These are phyloP conservation scores for Platycercus adscitus DNA, from an alignment of 2,113 vertebrate genomes.

Conservation along the genomic window DNA sequence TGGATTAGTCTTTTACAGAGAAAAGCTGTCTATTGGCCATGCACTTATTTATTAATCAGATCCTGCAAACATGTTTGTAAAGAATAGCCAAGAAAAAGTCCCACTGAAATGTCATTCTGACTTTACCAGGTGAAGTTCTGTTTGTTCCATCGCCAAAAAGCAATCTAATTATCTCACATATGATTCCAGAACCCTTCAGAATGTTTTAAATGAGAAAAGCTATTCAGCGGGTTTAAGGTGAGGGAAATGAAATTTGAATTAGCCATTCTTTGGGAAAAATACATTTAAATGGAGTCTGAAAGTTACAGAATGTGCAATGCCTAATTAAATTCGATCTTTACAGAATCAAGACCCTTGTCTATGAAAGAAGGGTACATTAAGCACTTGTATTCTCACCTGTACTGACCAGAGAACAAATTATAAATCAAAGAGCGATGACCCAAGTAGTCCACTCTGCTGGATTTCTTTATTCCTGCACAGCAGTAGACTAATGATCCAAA, in stretches of 20 bases:
- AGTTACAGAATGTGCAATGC: conserved; percentile 1
- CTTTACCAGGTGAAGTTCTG: conserved; percentile 36
- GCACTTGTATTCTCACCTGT: conserved; percentile 43
- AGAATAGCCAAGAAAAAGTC: not conserved
- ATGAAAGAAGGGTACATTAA: conserved; percentile 19
- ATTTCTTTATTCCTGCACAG: conserved; percentile 53
- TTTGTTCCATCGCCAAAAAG: not conserved
- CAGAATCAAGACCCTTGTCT: not conserved
- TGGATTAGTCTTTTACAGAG: not conserved
- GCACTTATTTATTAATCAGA: conserved; percentile 15
- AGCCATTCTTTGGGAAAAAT: conserved; percentile 37
- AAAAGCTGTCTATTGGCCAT: not conserved
- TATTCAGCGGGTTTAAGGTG: conserved; percentile 26
- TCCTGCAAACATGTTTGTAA: conserved; percentile 9
- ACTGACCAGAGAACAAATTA: conserved; percentile 40
- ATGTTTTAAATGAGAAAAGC: conserved; percentile 1
- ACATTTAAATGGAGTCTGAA: conserved; percentile 7
- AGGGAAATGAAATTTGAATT: conserved; percentile 55
- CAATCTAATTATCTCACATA: conserved; percentile 23
- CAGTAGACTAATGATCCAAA: conserved; percentile 46
- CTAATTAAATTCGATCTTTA: conserved; percentile 45
- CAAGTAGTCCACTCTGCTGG: conserved; percentile 22
- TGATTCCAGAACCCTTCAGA: conserved; percentile 23
- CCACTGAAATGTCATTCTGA: conserved; percentile 47
- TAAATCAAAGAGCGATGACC: not conserved